Evolutionary conservation across 2,888 invertebrate species (phyloP).

Genomic region (Stenodera caucasica): DNA sequence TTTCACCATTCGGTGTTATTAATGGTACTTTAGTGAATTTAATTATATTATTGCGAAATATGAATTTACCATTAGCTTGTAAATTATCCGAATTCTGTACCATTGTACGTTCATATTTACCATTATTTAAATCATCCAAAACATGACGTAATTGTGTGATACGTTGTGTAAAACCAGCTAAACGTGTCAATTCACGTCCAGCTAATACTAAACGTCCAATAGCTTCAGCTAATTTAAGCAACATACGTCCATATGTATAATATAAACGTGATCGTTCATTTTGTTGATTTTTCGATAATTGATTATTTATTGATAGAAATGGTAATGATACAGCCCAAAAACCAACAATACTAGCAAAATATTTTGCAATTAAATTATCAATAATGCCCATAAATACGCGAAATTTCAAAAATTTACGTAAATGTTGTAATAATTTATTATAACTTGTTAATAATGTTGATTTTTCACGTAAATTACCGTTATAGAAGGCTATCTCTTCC

Average conservation of each 20-base stretch:
- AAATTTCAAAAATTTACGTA: conserved; percentile 86
- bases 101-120: conserved; percentile 73
- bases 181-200: conserved; percentile 89
- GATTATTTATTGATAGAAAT: conserved; percentile 79
- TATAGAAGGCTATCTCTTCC: conserved; percentile 87
- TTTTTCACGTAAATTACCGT: conserved; percentile 86
- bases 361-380: conserved; percentile 96
- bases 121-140: conserved; percentile 77
- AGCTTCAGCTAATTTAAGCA: conserved; percentile 95
- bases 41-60: conserved; percentile 86
- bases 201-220: conserved; percentile 94
- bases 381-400: conserved; percentile 89
- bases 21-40: conserved; percentile 92
- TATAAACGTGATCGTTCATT: conserved; percentile 82
- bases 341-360: conserved; percentile 94
- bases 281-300: conserved; percentile 62
- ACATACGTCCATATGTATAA: conserved; percentile 95
- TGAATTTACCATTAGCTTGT: conserved; percentile 71
- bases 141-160: conserved; percentile 88
- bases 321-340: conserved; percentile 94
- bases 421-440: conserved; percentile 81
- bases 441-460: conserved; percentile 86
- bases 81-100: conserved; percentile 55
- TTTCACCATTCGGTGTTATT: conserved; percentile 96
- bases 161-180: conserved; percentile 92